phyloP scores from a whole-genome alignment of 2,113 vertebrate genomes.

The Anhinga anhinga region DNA sequence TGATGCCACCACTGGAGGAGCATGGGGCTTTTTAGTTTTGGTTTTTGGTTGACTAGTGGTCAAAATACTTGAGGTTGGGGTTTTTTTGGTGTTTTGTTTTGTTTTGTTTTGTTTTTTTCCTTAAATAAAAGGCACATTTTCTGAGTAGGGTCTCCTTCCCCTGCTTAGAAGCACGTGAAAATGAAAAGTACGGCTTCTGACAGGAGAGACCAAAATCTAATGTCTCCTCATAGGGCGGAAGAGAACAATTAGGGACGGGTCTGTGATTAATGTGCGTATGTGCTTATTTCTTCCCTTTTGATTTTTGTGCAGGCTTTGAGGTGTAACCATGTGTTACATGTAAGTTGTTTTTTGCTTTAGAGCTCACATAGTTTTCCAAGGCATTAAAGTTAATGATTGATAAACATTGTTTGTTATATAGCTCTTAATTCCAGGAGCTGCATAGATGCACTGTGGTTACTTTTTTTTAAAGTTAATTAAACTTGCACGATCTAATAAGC shows the following conservation, averaged over 20 bases:
- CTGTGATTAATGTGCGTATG: background rate
- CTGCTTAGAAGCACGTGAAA: background rate
- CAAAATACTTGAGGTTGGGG: background rate
- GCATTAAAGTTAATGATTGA: background rate
- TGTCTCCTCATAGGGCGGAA: accelerated
- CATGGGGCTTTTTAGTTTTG: background rate
- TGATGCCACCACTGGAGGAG: background rate
- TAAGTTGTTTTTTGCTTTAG: background rate
- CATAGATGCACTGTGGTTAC: background rate
- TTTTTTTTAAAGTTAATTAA: background rate
- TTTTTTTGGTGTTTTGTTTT: no score
- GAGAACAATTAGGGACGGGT: background rate
- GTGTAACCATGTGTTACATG: background rate
- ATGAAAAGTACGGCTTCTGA: background rate
- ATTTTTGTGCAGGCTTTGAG: background rate
- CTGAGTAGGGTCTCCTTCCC: background rate
- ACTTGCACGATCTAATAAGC: background rate
- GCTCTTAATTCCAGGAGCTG: background rate
- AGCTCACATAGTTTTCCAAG: background rate
- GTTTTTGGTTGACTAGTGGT: background rate
- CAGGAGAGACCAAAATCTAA: background rate
- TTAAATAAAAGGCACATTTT: background rate
- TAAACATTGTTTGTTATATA: background rate
- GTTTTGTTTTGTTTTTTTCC: background rate
- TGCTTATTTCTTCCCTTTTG: background rate